A percentile compares a stretch with the other conserved stretches of the same genome.
phyloP scores from a whole-genome alignment of 2,888 invertebrate genomes.

The Cephalotes varians region DNA sequence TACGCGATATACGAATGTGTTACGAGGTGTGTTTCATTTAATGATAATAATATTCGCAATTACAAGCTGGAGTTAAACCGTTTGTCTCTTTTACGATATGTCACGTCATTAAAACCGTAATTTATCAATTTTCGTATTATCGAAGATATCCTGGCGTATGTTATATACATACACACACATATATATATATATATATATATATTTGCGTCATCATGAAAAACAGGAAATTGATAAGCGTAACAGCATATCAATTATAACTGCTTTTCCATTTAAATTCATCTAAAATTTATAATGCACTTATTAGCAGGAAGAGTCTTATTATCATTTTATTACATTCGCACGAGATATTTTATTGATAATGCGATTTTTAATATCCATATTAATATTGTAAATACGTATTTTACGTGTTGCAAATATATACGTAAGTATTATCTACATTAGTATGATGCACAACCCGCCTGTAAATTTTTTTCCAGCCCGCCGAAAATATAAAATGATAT shows the following conservation, averaged over 20 bases:
- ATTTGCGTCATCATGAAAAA: neutral
- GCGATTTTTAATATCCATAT: neutral
- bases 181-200: neutral
- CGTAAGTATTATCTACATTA: neutral
- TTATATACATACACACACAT: too few species aligned
- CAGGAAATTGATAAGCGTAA: slow-evolving; percentile 17
- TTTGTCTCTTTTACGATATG: neutral
- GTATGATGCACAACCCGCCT: too few species aligned
- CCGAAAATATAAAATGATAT: too few species aligned
- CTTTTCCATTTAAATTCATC: slow-evolving; percentile 1
- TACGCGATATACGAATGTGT: neutral
- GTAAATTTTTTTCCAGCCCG: too few species aligned
- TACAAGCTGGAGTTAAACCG: neutral
- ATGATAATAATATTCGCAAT: slow-evolving; percentile 1
- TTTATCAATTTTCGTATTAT: slow-evolving; percentile 2
- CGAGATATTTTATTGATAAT: neutral
- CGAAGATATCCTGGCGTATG: neutral
- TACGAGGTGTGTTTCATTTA: neutral
- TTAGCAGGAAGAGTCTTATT: neutral
- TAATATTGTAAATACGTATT: neutral
- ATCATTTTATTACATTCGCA: neutral
- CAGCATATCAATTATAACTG: neutral
- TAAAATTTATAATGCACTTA: neutral
- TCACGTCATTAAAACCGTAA: neutral
- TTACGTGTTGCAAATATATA: neutral